These are phyloP conservation scores for Edolisoma coerulescens DNA, from an alignment of 2,113 vertebrate species.

Conservation along the genomic window DNA sequence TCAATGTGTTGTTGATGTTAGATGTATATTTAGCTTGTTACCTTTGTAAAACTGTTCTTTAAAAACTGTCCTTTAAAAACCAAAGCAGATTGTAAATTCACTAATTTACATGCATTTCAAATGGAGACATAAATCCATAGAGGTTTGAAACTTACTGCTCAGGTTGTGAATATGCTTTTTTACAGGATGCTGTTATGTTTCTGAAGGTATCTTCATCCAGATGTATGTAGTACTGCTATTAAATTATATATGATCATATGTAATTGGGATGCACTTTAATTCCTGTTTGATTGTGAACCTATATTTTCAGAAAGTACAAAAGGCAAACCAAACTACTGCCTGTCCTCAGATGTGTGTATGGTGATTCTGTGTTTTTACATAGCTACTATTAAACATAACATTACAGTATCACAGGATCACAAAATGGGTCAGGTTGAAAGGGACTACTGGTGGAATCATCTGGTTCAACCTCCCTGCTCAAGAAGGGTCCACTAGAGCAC, in stretches of 20 bases:
- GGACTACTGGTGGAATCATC: background rate
- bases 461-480: background rate
- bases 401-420: background rate
- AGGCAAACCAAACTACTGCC: background rate
- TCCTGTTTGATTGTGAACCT: background rate
- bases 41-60: background rate
- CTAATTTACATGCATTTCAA: background rate
- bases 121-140: background rate
- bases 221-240: background rate
- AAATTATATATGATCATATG: background rate
- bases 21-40: background rate
- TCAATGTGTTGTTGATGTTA: background rate
- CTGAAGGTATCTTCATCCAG: background rate
- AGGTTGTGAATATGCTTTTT: background rate
- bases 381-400: background rate
- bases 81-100: background rate
- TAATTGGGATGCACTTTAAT: background rate
- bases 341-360: background rate
- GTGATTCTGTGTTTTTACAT: background rate
- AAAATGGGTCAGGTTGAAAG: background rate
- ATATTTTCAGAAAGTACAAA: background rate
- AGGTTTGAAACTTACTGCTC: background rate
- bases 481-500: background rate
- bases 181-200: background rate
- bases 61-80: background rate